These are phyloP conservation scores for Synanthedon tipuliformis DNA, from an alignment of 2,888 invertebrate genomes.

Conservation along the genomic window DNA sequence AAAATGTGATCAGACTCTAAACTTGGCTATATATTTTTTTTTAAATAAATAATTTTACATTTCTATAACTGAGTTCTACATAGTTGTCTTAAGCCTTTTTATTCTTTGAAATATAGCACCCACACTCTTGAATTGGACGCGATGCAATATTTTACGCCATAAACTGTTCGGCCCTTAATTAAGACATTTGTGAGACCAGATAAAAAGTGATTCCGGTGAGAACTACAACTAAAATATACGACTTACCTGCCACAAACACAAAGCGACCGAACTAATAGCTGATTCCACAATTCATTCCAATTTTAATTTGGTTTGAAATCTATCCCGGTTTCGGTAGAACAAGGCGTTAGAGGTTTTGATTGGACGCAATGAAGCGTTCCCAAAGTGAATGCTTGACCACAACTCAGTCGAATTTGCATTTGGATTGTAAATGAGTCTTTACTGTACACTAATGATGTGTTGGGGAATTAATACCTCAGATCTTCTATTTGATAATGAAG, in stretches of 20 bases:
- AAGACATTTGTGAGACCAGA: conserved; percentile 37
- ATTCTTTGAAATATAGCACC: conserved; percentile 18
- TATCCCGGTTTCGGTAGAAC: conserved; percentile 32
- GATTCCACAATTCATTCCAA: conserved; percentile 41
- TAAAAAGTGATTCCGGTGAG: conserved; percentile 36
- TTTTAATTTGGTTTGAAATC: conserved; percentile 20
- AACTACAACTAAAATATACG: conserved; percentile 42
- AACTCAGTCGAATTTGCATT: conserved; percentile 57
- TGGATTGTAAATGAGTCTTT: conserved; percentile 45
- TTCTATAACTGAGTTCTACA: no score
- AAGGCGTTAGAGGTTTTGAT: conserved; percentile 44
- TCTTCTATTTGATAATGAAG: conserved; percentile 42
- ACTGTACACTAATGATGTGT: conserved; percentile 61
- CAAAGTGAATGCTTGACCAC: conserved; percentile 48
- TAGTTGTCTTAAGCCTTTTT: neutral
- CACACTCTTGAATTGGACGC: conserved; percentile 19
- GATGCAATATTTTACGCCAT: conserved; percentile 37
- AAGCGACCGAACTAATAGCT: conserved; percentile 41
- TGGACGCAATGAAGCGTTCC: conserved; percentile 31
- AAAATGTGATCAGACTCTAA: no score
- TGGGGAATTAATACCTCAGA: conserved; percentile 57
- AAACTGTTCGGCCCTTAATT: conserved; percentile 49
- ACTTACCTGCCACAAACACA: conserved; percentile 30
- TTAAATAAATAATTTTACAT: no score
- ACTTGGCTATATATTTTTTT: no score